A percentile compares a stretch with the other conserved stretches of the same genome.
Conservation (phyloP, 2,113 vertebrate species). For the Tauraco erythrolophus region DNA sequence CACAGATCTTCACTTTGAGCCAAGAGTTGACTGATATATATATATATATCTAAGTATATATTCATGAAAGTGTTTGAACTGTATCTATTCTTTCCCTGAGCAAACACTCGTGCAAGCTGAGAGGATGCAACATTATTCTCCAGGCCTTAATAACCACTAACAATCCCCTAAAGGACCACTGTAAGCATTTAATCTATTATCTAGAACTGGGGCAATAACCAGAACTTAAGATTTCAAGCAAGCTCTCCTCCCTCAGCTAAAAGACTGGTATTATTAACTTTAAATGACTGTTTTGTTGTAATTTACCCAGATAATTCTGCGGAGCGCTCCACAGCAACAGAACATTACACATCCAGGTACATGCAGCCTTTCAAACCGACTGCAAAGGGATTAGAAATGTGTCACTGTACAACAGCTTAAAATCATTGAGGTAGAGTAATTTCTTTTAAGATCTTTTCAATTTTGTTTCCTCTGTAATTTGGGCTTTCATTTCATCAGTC, state of each 20-base stretch:
- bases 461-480: background rate
- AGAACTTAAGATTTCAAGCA: background rate
- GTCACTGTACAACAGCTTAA: background rate
- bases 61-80: background rate
- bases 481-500: background rate
- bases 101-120: background rate
- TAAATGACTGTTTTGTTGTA: background rate
- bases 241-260: background rate
- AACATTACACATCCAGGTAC: background rate
- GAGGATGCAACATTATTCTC: background rate
- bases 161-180: background rate
- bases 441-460: background rate
- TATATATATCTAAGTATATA: background rate
- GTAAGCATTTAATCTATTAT: background rate
- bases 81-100: background rate
- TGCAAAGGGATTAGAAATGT: background rate
- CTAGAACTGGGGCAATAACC: background rate
- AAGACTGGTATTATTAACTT: background rate
- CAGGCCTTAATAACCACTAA: background rate
- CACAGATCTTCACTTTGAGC: background rate
- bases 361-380: background rate
- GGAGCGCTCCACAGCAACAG: background rate
- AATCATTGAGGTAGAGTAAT: background rate
- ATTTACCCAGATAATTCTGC: background rate
- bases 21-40: background rate